Evolutionary conservation across 2,888 invertebrate species (phyloP).

Genomic region (Linnaemya vulpina): DNA sequence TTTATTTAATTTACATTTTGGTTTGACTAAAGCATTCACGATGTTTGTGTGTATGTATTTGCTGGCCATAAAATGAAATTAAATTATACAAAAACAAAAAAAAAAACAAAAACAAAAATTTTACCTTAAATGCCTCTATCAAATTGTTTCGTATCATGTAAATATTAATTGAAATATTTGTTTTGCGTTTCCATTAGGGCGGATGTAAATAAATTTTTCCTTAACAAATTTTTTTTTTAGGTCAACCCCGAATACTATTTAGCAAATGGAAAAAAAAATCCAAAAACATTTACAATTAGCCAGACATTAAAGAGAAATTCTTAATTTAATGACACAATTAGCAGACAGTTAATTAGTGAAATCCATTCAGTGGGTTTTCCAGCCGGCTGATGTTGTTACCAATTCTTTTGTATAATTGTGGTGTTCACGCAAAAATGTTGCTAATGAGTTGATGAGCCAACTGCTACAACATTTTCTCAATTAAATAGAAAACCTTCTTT

Average conservation of each 20-base stretch:
- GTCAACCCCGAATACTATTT: conserved; percentile 12
- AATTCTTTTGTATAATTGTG: not conserved
- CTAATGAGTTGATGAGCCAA: not conserved
- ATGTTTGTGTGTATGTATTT: too few relatives aligned
- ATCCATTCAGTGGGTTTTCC: conserved; percentile 24
- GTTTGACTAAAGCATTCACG: too few relatives aligned
- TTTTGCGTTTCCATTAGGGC: not conserved
- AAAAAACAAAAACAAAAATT: too few relatives aligned
- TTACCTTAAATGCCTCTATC: too few relatives aligned
- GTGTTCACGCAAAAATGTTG: not conserved
- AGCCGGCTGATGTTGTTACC: not conserved
- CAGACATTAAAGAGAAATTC: conserved; percentile 9
- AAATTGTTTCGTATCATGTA: not conserved
- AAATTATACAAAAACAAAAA: too few relatives aligned
- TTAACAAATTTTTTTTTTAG: not conserved
- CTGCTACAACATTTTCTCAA: not conserved
- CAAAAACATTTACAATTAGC: conserved; percentile 3
- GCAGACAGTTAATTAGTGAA: conserved; percentile 51
- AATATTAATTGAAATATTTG: not conserved
- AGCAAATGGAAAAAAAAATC: not conserved
- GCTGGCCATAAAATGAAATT: too few relatives aligned
- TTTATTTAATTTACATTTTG: too few relatives aligned
- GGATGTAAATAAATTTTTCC: too few relatives aligned
- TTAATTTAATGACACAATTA: conserved; percentile 51
- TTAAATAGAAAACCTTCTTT: not conserved